A percentile compares a stretch with the other conserved stretches of the same genome.
Evolutionary conservation across 2,888 invertebrate species (phyloP).

Genomic region (Phengaris alcon): DNA sequence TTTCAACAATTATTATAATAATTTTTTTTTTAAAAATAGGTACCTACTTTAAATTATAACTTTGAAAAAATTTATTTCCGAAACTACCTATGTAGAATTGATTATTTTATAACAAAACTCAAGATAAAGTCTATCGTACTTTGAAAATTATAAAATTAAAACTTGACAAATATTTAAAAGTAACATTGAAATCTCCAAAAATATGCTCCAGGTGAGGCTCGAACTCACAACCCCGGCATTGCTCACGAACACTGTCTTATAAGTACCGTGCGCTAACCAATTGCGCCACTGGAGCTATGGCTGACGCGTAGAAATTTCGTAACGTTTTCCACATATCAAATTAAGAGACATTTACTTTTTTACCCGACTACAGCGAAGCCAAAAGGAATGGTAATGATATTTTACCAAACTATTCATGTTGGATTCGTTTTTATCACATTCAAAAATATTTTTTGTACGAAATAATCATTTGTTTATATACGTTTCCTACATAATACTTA

Average conservation of each 20-base stretch:
- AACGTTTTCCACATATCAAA: constrained; percentile 42
- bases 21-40: too few species aligned
- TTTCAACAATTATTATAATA: too few species aligned
- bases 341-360: constrained; percentile 31
- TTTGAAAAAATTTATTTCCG: too few species aligned
- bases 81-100: too few species aligned
- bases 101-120: too few species aligned
- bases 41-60: too few species aligned
- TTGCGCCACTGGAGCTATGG: constrained; percentile 98
- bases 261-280: constrained; percentile 99
- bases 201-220: constrained; percentile 99
- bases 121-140: neutral
- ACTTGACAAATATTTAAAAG: neutral
- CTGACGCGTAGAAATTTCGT: constrained; percentile 48
- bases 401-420: neutral
- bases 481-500: neutral
- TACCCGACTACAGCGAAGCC: neutral
- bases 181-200: constrained; percentile 50
- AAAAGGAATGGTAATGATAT: too few species aligned
- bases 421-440: neutral
- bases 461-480: neutral
- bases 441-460: neutral
- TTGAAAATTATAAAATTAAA: too few species aligned
- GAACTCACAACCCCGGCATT: constrained; percentile 99
- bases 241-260: constrained; percentile 97